Base-by-base conservation (phyloP, 2,797 vertebrate genomes). In the Megaceryle alcyon region DNA sequence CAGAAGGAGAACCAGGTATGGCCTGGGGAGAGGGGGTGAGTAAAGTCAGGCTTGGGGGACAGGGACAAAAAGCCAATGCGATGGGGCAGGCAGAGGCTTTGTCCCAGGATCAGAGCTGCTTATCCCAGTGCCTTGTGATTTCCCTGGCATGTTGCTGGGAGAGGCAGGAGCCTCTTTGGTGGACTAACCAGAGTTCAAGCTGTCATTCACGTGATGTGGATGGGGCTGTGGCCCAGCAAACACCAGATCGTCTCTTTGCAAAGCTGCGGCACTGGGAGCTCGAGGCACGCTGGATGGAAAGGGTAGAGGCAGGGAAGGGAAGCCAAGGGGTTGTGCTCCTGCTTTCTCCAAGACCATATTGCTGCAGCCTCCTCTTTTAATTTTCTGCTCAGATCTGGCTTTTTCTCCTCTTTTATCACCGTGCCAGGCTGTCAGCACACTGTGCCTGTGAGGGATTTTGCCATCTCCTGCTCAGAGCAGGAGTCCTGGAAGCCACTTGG, bases 1-100 rank as follows among this genome's bases (percentile, higher is more conserved):
- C 28, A 1, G 90, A 75, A 83, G 72, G 64, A 81, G 92, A 77
- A 68, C 33, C 96, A 96, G 96, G 96, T 97, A 88, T 82, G 95
- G 82, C 76, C 91, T 93, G 92, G 82, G 23, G 57, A 92, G 85
- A 65, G 61, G 53, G 92, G 75, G 75, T 37, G 60, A 89, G 53
- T 29, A 81, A 73, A 89, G 72, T 59, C 78, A 82, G 56, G 22
- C 56, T 44, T 18, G 43, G 60, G 35, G 46, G 35, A 90, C 73
- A 60, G 64, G 84, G 68, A 35, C 54, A 60, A 33, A 23, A 75
- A 49, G 7, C 16, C 80, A 51, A 25, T 6, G 0, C 0, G 29
- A 15, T 35, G 66, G 44, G 54, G 2, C 43, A 54, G 49, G 49
- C 54, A n/a, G 80, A 46, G 33, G 6, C 41, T 56, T n/a, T 87